phyloP scores from a whole-genome alignment of 2,797 vertebrate species.

The Lacerta viridis region DNA sequence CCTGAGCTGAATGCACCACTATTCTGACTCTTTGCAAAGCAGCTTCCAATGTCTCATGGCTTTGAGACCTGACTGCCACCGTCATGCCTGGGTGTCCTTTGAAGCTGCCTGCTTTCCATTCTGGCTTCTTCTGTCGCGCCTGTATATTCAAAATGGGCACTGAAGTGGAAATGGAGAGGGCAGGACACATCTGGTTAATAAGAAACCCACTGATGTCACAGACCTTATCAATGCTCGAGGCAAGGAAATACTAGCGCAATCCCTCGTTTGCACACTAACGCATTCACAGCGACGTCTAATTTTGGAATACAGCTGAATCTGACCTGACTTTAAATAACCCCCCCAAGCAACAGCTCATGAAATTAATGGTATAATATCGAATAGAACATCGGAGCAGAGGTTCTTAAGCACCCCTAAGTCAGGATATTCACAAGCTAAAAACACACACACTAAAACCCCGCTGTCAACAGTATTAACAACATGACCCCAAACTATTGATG shows the following conservation, averaged over 20 bases:
- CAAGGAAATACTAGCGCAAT: not conserved
- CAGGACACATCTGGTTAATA: constrained; percentile 3
- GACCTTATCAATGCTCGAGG: not conserved
- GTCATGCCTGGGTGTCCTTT: constrained; percentile 6
- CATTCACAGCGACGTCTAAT: constrained; percentile 10
- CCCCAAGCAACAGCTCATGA: constrained; percentile 21
- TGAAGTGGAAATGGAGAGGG: constrained; percentile 31
- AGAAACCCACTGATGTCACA: constrained; percentile 21
- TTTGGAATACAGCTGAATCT: constrained; percentile 29
- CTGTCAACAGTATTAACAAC: constrained; percentile 11
- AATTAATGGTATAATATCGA: constrained; percentile 24
- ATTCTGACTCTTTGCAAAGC: too few relatives aligned
- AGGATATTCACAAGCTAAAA: not conserved
- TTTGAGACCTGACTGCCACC: not conserved
- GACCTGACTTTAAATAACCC: constrained; percentile 28
- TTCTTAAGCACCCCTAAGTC: not conserved
- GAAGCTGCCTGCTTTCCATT: constrained; percentile 18
- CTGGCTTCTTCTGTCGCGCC: not conserved
- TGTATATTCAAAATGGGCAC: not conserved
- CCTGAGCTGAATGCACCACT: too few relatives aligned
- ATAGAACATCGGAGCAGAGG: not conserved
- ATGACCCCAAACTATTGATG: not conserved
- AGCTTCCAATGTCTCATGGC: not conserved
- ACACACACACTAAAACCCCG: not conserved
- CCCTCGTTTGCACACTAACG: constrained; percentile 16